These are phyloP conservation scores for Grammomys dolichurus DNA, from an alignment of 2,113 vertebrate genomes.

Conservation along the genomic window DNA sequence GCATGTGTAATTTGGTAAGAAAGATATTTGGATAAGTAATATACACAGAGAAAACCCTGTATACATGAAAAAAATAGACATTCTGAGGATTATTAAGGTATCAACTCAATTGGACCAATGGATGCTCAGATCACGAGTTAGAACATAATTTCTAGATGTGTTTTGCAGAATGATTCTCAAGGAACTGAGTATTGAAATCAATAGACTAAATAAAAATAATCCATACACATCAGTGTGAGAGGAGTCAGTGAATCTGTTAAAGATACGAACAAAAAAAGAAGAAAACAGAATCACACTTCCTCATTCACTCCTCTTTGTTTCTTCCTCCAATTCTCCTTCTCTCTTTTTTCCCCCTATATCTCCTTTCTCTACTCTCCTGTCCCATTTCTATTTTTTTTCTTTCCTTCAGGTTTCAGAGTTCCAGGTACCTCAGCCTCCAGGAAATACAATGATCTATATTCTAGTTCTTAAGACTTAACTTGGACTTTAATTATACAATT, in stretches of 20 bases:
- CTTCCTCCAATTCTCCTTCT: not conserved
- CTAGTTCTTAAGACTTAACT: not conserved
- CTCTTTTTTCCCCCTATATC: not conserved
- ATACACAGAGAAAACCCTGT: constrained; percentile 1
- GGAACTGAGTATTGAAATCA: not conserved
- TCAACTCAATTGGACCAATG: not conserved
- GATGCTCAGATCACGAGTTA: not conserved
- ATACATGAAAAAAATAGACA: not conserved
- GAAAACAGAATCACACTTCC: not conserved
- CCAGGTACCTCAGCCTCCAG: not conserved
- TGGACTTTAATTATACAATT: not conserved
- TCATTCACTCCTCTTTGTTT: not conserved
- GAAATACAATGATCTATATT: not conserved
- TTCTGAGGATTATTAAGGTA: not conserved
- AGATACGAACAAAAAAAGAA: not conserved
- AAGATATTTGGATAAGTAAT: not conserved
- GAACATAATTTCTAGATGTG: not conserved
- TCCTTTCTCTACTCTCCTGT: no score
- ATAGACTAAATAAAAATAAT: not conserved
- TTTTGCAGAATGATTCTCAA: not conserved
- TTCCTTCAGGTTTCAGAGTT: not conserved
- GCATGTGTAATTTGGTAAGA: not conserved
- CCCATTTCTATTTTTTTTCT: not conserved
- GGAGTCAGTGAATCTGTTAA: not conserved
- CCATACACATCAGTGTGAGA: not conserved